Evolutionary conservation across 1,140 invertebrate genomes (phyloP), one percentile per base, ranked within the genome.

Genomic region (Pinna nobilis): DNA sequence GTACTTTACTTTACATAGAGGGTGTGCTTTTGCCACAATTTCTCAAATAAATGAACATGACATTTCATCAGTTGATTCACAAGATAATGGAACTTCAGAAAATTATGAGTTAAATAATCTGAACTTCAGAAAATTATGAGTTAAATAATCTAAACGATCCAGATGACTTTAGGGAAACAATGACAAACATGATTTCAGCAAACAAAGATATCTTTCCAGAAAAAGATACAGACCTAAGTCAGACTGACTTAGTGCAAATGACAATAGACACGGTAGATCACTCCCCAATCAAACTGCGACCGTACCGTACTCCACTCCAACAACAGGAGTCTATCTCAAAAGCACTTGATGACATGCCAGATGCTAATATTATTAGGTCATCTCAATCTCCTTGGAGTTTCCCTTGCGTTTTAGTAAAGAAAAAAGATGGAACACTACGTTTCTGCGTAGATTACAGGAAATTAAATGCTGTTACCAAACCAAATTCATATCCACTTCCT

Each of bases 351-450:
- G 66, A 73, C 3, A 77, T 77, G 75, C 47, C 73, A 0, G 32
- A 70, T 32, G 76, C 63, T 37, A 41, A 41, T 18, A 60, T 76
- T 7, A 78, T 78, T 35, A 35, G 44, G n/a, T 51, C 28, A 13
- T 68, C 61, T 20, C 41, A 18, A 41, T 74, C 67, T 3, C 67
- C 79, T 2, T 87, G 75, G 82, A 64, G 61, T 9, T 82, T 82
- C 6, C 82, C 79, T 1, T 51, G 83, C 13, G 83, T 86, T 15
- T 35, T 86, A 2, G 78, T 81, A n/a, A n/a, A n/a, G n/a, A n/a
- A n/a, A 23, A 53, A 63, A 7, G 44, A 61, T 63, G n/a, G 47
- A 18, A 30, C 20, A 9, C 60, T 39, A 13, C n/a, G 78, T 25
- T 74, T 79, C 64, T 69, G 64, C 20, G 50, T 77, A n/a, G 78